Evolutionary conservation across 2,888 invertebrate species (phyloP).

Genomic region (Conomelus anceps): DNA sequence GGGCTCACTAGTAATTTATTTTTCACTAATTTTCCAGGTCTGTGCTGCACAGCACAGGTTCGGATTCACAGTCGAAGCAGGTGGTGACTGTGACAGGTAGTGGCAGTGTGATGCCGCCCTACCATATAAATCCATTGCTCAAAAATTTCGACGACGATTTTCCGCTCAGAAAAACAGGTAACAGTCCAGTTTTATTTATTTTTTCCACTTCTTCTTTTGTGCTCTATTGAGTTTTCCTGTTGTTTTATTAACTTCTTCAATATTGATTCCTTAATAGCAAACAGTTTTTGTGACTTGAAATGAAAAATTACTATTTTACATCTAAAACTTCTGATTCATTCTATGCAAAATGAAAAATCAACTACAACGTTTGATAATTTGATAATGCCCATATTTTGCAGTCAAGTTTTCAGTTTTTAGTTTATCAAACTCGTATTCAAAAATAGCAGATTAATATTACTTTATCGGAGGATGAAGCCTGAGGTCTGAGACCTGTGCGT

Average conservation of each 20-base stretch:
- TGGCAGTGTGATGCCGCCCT: conserved; percentile 36
- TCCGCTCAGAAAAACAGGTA: conserved; percentile 92
- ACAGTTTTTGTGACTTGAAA: too few relatives aligned
- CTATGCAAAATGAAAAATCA: too few relatives aligned
- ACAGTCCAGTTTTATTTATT: conserved; percentile 39
- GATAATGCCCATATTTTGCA: too few relatives aligned
- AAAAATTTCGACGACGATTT: conserved; percentile 68
- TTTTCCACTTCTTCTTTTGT: conserved; percentile 2
- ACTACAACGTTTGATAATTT: too few relatives aligned
- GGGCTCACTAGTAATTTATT: conserved; percentile 1
- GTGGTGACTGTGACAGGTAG: conserved; percentile 24
- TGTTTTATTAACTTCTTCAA: background rate
- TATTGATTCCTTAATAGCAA: too few relatives aligned
- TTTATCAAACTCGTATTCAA: too few relatives aligned
- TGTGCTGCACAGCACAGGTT: conserved; percentile 31
- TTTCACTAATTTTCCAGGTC: conserved; percentile 25
- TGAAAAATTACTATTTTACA: too few relatives aligned
- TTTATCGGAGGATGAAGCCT: too few relatives aligned
- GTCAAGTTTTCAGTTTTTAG: too few relatives aligned
- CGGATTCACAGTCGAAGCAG: conserved; percentile 18
- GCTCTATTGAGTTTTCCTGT: background rate
- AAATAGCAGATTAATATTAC: too few relatives aligned
- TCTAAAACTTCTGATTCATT: too few relatives aligned
- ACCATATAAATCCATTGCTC: conserved; percentile 43
- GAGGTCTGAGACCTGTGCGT: too few relatives aligned